These are phyloP conservation scores for Isurus oxyrinchus DNA, from an alignment of 2,113 vertebrate genomes.

Conservation along the genomic window DNA sequence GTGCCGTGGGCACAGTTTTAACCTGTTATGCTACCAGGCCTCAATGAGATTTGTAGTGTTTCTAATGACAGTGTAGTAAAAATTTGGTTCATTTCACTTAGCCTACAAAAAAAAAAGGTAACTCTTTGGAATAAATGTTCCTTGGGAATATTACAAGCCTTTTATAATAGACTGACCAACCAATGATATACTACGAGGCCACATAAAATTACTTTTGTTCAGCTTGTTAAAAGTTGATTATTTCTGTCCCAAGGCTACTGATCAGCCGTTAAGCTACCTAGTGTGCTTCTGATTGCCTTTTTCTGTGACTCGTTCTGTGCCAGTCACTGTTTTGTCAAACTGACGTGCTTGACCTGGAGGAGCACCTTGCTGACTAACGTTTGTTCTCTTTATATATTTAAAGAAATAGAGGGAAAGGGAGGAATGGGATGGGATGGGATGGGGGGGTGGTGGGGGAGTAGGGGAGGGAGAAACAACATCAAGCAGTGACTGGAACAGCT, in stretches of 20 bases:
- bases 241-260: neutral
- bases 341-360: neutral
- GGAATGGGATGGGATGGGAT: neutral
- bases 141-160: neutral
- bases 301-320: neutral
- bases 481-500: slow-evolving; percentile 20
- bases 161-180: neutral
- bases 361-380: neutral
- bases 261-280: neutral
- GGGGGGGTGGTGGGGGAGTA: neutral
- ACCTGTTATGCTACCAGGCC: neutral
- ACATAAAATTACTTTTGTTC: neutral
- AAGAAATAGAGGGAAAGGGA: neutral
- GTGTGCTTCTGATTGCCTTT: neutral
- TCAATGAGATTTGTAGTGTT: slow-evolving; percentile 5
- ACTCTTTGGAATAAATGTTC: slow-evolving; percentile 5
- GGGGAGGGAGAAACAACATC: too few species aligned
- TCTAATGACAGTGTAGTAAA: neutral
- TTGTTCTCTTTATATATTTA: slow-evolving; percentile 14
- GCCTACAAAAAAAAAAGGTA: neutral
- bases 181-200: neutral
- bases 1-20: neutral
- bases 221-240: neutral
- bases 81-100: neutral
- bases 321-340: slow-evolving; percentile 11